Conservation (phyloP, 2,888 invertebrate genomes). For the Mystacides longicornis region DNA sequence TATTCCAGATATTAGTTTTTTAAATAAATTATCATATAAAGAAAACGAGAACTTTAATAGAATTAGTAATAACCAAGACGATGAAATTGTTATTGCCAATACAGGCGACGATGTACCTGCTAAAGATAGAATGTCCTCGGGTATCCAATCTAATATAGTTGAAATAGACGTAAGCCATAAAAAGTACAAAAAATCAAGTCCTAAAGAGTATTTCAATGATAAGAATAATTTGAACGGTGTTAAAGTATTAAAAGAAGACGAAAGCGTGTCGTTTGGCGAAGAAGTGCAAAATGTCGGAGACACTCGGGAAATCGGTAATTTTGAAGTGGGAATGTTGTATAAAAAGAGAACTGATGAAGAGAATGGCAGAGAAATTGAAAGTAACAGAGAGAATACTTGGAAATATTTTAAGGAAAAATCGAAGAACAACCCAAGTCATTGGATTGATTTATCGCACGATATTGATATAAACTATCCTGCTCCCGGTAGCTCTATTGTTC, state of each 20-base stretch:
- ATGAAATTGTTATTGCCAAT: neutral
- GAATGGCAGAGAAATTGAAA: conserved; percentile 5
- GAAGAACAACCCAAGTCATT: conserved; percentile 23
- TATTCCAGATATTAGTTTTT: neutral
- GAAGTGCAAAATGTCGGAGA: conserved; percentile 9
- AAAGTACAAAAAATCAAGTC: neutral
- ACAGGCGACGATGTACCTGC: neutral
- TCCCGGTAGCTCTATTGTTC: conserved; percentile 14
- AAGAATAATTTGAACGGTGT: conserved; percentile 11
- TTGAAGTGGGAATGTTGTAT: neutral
- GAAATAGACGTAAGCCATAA: conserved; percentile 2
- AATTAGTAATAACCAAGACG: neutral
- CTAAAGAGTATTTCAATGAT: conserved; percentile 10
- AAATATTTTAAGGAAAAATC: conserved; percentile 13
- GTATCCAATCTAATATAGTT: neutral
- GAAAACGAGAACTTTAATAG: neutral
- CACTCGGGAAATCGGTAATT: conserved; percentile 5
- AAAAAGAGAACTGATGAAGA: neutral
- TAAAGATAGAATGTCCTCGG: neutral
- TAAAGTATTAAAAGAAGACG: conserved; percentile 1
- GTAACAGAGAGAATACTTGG: conserved; percentile 17
- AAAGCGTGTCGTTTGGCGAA: too few relatives aligned
- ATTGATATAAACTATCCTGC: conserved; percentile 37
- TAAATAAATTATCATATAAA: neutral
- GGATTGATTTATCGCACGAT: conserved; percentile 40